A percentile compares a stretch with the other conserved stretches of the same genome.
Evolutionary conservation across 2,797 vertebrate genomes (phyloP).

Genomic region (Cheirogaleus major): DNA sequence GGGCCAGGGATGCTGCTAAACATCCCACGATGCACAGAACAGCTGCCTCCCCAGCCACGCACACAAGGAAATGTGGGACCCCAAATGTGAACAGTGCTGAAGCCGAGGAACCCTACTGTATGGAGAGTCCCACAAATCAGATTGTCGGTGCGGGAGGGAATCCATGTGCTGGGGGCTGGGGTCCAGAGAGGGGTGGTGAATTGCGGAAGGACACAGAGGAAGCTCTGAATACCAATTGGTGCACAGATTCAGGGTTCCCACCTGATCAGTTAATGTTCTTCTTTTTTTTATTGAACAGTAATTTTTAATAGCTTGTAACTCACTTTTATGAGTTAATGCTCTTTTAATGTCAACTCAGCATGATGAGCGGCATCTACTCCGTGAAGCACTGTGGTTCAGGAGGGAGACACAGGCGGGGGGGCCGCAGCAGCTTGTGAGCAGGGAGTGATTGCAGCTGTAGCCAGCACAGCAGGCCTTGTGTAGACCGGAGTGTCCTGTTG

Average conservation of each 20-base stretch:
- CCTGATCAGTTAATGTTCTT: not conserved
- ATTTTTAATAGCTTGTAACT: not conserved
- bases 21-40: too few relatives aligned
- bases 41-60: not conserved
- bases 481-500: not conserved
- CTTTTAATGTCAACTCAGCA: not conserved
- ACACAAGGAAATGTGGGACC: not conserved
- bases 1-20: not conserved
- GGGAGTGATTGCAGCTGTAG: not conserved
- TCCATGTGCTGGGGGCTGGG: not conserved
- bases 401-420: not conserved
- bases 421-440: rapidly evolving
- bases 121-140: not conserved
- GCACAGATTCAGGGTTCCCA: not conserved
- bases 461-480: not conserved
- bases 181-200: not conserved
- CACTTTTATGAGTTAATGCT: not conserved
- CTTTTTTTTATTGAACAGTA: not conserved
- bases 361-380: not conserved
- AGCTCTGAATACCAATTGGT: not conserved
- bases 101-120: not conserved
- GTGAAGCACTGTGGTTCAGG: rapidly evolving
- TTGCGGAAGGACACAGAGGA: not conserved
- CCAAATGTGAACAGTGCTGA: not conserved
- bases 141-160: not conserved